phyloP scores from a whole-genome alignment of 2,888 invertebrate species.

The Acrobeloides nanus region DNA sequence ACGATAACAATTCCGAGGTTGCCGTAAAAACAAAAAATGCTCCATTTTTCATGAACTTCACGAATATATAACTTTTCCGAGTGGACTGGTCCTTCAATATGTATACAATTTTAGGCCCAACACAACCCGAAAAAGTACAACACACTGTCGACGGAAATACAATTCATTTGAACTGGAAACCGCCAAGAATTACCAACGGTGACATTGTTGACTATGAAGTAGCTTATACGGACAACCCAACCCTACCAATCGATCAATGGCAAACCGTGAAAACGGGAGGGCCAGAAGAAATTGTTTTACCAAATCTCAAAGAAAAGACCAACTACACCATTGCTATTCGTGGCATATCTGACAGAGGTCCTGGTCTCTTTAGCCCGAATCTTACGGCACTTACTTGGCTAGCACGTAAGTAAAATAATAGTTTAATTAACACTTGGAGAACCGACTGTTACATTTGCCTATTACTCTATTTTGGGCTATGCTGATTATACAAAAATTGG shows the following conservation, averaged over 20 bases:
- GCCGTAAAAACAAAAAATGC: no score
- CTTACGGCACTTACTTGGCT: conserved; percentile 46
- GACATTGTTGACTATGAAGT: conserved; percentile 49
- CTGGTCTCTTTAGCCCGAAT: conserved; percentile 37
- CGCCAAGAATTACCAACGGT: conserved; percentile 47
- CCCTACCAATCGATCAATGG: conserved; percentile 39
- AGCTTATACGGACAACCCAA: conserved; percentile 44
- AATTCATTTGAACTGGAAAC: conserved; percentile 44
- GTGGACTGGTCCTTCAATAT: no score
- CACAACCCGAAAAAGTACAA: conserved; percentile 44
- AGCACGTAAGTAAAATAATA: conserved; percentile 18
- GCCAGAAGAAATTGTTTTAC: conserved; percentile 33
- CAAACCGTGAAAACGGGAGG: conserved; percentile 24
- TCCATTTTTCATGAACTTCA: no score
- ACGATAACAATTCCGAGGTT: no score
- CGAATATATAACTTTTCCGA: no score
- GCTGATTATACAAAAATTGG: no score
- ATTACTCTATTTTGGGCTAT: no score
- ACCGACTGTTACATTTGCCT: no score
- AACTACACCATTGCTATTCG: conserved; percentile 45
- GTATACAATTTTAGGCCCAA: conserved; percentile 31
- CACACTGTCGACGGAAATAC: conserved; percentile 49
- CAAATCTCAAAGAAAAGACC: conserved; percentile 41
- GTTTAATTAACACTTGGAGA: not conserved
- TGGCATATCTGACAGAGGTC: conserved; percentile 47